Percentiles rank a stretch among this genome's conserved stretches.
Conservation (phyloP, 2,797 vertebrate genomes). For the Myiothlypis coronata region DNA sequence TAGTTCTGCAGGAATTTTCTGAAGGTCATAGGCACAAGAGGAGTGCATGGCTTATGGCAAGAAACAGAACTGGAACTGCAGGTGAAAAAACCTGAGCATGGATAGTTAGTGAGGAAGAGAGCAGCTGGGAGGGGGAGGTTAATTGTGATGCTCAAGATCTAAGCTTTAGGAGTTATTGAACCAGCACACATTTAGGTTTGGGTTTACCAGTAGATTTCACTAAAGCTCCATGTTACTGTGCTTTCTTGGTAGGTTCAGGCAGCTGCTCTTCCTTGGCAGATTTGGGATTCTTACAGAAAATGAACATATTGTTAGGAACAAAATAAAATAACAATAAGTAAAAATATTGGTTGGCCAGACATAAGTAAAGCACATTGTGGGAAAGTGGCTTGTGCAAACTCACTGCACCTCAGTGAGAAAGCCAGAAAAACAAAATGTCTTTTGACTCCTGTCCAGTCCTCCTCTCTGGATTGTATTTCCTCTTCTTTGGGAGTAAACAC, state of each 20-base stretch:
- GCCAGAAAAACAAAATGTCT: constrained; percentile 29
- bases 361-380: not conserved
- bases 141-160: not conserved
- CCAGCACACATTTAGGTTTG: not conserved
- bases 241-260: not conserved
- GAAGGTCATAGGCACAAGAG: not conserved
- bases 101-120: not conserved
- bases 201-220: not conserved
- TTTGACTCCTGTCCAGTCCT: not conserved
- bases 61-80: not conserved
- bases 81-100: not conserved
- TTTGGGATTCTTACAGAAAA: not conserved
- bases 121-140: not conserved
- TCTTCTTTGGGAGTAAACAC: not conserved
- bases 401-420: not conserved
- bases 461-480: not conserved
- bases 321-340: not conserved
- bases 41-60: not conserved
- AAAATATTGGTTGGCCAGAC: not conserved
- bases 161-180: not conserved
- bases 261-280: not conserved
- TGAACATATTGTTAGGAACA: not conserved
- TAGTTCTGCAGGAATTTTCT: not conserved
- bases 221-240: not conserved
- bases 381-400: not conserved